phyloP scores from a whole-genome alignment of 1,140 invertebrate genomes.

The Drosophila lacteicornis region DNA sequence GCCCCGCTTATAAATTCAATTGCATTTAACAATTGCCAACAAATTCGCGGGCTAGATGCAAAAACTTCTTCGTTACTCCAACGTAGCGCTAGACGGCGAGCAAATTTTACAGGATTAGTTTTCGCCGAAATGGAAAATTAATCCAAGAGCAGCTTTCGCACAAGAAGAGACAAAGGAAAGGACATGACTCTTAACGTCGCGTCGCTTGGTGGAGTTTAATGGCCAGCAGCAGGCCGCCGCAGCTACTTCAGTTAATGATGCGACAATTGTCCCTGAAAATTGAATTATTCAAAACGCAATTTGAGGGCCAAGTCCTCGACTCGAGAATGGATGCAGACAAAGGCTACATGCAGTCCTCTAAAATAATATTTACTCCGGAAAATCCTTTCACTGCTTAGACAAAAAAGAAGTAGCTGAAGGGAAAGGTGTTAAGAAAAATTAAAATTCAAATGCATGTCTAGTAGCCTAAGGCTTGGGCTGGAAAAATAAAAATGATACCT shows the following conservation, averaged over 20 bases:
- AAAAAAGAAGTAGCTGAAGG: conserved; percentile 5
- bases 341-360: conserved; percentile 23
- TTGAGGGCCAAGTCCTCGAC: conserved; percentile 40
- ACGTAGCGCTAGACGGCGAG: conserved; percentile 34
- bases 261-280: conserved; percentile 51
- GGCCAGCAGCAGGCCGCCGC: conserved; percentile 23
- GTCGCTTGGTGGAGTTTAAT: conserved; percentile 26
- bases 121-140: conserved; percentile 68
- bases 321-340: conserved; percentile 38
- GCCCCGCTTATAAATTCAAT: conserved; percentile 81
- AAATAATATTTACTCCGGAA: conserved; percentile 59
- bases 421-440: conserved; percentile 51
- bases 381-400: conserved; percentile 53
- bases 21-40: conserved; percentile 80
- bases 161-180: conserved; percentile 28
- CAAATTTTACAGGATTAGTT: conserved; percentile 71
- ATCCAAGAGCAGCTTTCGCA: conserved; percentile 54
- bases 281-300: conserved; percentile 75
- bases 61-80: conserved; percentile 49
- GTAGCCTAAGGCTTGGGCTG: conserved; percentile 50
- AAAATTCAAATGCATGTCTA: conserved; percentile 76
- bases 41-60: conserved; percentile 38
- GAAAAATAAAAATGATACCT: conserved; percentile 25
- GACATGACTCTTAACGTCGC: conserved; percentile 34
- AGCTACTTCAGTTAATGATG: conserved; percentile 70